These are phyloP conservation scores for Apogon hyalosoma DNA, from an alignment of 2,797 vertebrate species.

Conservation along the genomic window DNA sequence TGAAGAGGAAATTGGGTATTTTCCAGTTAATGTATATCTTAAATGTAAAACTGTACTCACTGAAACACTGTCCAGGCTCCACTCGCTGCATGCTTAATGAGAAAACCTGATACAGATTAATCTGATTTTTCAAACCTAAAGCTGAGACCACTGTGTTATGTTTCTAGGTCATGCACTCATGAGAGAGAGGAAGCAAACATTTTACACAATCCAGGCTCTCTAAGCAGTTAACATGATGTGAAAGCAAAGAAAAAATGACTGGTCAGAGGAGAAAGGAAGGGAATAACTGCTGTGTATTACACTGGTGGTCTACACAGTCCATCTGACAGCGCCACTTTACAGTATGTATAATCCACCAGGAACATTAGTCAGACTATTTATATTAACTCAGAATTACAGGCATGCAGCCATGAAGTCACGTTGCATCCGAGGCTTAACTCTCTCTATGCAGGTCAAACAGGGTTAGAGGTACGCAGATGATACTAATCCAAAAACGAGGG, in stretches of 20 bases:
- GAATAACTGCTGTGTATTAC: background rate
- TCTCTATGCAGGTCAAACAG: constrained; percentile 30
- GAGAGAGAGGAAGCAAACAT: background rate
- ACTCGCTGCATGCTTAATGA: constrained; percentile 16
- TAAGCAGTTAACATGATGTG: background rate
- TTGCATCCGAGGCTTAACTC: constrained; percentile 50
- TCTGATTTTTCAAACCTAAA: constrained; percentile 25
- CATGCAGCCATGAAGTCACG: constrained; percentile 36
- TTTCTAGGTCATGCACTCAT: constrained; percentile 21
- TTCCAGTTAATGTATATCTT: constrained; percentile 43
- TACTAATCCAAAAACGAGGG: constrained; percentile 36
- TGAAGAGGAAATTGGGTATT: constrained; percentile 35
- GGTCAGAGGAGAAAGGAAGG: background rate
- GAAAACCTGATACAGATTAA: constrained; percentile 38
- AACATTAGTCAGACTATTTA: constrained; percentile 63
- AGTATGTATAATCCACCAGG: constrained; percentile 52
- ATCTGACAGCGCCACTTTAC: constrained; percentile 48
- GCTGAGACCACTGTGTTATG: background rate
- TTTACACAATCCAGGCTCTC: constrained; percentile 14
- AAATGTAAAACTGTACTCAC: constrained; percentile 7
- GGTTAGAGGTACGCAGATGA: constrained; percentile 44
- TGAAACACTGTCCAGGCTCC: constrained; percentile 1
- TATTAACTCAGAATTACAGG: constrained; percentile 54
- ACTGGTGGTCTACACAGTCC: constrained; percentile 4
- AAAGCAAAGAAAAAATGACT: constrained; percentile 18